Evolutionary conservation across 1,140 invertebrate species (phyloP).

Genomic region (Panagrolaimus sp.): DNA sequence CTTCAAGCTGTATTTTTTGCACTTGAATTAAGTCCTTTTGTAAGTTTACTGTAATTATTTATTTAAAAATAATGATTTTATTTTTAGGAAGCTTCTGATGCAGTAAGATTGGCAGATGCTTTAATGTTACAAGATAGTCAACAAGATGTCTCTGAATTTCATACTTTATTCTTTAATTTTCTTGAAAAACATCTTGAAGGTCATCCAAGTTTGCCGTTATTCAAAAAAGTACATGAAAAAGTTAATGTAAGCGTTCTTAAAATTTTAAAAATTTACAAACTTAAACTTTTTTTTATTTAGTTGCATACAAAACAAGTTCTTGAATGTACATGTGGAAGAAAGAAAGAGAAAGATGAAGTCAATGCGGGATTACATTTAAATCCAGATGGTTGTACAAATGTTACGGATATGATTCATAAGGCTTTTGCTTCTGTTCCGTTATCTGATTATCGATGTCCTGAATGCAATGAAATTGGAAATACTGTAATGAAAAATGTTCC

Average conservation of each 20-base stretch:
- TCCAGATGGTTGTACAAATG: slow-evolving; percentile 6
- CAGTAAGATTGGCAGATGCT: slow-evolving; percentile 8
- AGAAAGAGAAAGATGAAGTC: neutral
- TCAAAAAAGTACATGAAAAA: slow-evolving; percentile 3
- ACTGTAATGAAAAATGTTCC: neutral
- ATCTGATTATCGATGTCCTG: neutral
- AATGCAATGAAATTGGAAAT: neutral
- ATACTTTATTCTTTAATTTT: slow-evolving; percentile 16
- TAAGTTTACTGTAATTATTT: neutral
- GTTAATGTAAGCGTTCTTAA: slow-evolving; percentile 11
- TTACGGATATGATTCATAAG: neutral
- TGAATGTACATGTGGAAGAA: slow-evolving; percentile 7
- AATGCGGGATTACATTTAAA: slow-evolving; percentile 2
- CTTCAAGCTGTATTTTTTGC: slow-evolving; percentile 11
- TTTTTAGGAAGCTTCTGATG: slow-evolving; percentile 8
- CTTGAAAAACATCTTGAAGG: slow-evolving; percentile 14
- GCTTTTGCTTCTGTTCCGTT: neutral
- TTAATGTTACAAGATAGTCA: slow-evolving; percentile 13
- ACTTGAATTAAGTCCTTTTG: slow-evolving; percentile 6
- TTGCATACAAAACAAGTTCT: slow-evolving; percentile 11
- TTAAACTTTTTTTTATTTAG: too few species aligned
- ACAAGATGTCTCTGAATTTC: slow-evolving; percentile 15
- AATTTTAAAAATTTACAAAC: too few species aligned
- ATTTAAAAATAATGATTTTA: neutral
- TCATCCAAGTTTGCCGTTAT: neutral